Base-by-base conservation (phyloP, 2,797 vertebrate species). In the Lindbergichthys nudifrons region DNA sequence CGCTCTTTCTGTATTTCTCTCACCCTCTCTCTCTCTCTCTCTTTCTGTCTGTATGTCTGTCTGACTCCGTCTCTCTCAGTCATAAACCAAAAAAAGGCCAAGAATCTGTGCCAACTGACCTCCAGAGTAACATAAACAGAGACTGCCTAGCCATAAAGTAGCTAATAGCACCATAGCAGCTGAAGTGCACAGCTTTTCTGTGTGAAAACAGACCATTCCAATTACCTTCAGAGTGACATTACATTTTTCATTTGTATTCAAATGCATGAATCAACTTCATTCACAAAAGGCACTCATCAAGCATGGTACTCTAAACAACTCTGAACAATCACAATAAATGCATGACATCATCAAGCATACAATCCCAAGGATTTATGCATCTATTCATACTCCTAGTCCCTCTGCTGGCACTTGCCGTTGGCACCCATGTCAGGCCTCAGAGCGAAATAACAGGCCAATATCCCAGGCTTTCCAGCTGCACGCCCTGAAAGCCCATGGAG, bases 381-480 rank as follows among this genome's bases (percentile, higher is more conserved):
- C 85, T 78, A 85, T 86, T 81, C 70, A 88, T 47, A 81, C 32
- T 76, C 64, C 70, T 70, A 59, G 80, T 80, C 82, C 85, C 65
- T 78, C 77, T 86, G 70, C 51, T 88, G 85, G 80, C 85, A 52
- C 82, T 81, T 83, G 84, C 64, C 23, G 73, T 54, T 85, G 84
- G 84, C 86, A 84, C 75, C 83, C 69, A 73, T 81, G 83, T 84
- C 73, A 65, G 75, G 81, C 79, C 73, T 88, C 81, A 75, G 83
- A 83, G 82, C 84, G 89, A 83, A 88, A 91, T 85, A 91, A 86
- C 89, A 90, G 78, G 83, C 86, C 85, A 84, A 89, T 84, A 88
- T 89, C 81, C 80, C 70, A 73, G 77, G 77, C 75, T 87, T 87
- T 89, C 87, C 88, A 88, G 87, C 88, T 87, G 88, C 82, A 88